Evolutionary conservation across 2,888 invertebrate species (phyloP), one percentile per base, ranked within the genome.

Genomic region (Netelia melanura): DNA sequence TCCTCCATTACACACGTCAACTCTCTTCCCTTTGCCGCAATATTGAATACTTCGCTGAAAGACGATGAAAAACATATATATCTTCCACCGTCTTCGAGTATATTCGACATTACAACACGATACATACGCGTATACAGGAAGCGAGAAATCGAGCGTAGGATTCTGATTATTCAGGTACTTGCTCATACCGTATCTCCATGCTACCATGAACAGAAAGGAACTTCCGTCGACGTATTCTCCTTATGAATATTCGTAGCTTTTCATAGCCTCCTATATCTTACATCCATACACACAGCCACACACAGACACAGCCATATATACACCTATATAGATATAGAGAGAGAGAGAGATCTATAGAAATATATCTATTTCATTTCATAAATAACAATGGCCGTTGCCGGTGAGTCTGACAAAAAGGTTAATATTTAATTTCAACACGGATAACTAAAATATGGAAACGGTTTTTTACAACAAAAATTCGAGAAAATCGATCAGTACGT

Each of bases 201-300:
- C 72, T 78, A 52, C 68, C n/a, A 43, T 43, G 52, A 54, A 54
- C 54, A n/a, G 14, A n/a, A 6, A 54, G 52, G 44, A 52, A 56
- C 52, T 71, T 52, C 67, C 70, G 56, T 67, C 64, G 62, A 72
- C 54, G 64, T 67, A 58, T 72, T 77, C 64, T 21, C 54, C 48
- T 58, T 71, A 82, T 82, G 76, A 82, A 82, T 82, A 78, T 82
- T 77, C 82, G 82, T 77, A 67, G 77, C 71, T 67, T 67, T 77
- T 61, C 71, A 30, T 30, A 30, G 30, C 30, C 30, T 30, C 30
- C 3, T 30, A 30, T 5, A 30, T 30, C 30, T 30, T 30, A 30
- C 30, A 30, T 30, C 3, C 30, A 30, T 30, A 3, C 30, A 30
- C 9, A 17, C 14, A 56, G 11, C 21, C 38, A 52, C 8, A 43